Percentiles rank a stretch among this genome's conserved stretches.
phyloP scores from a whole-genome alignment of 2,113 vertebrate species.

The Archocentrus centrarchus region DNA sequence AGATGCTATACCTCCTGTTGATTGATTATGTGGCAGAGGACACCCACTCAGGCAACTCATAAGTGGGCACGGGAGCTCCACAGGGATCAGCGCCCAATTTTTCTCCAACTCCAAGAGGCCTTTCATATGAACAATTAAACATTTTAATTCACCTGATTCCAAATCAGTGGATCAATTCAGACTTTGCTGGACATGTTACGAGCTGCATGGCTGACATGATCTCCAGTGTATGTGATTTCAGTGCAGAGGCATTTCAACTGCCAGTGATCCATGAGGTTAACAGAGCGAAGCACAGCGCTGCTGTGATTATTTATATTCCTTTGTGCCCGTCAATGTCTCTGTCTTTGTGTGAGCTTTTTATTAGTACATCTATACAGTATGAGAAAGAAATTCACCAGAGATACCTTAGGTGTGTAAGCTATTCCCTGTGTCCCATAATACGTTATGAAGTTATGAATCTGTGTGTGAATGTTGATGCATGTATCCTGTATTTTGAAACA shows the following conservation, averaged over 20 bases:
- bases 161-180: slow-evolving; percentile 22
- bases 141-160: slow-evolving; percentile 42
- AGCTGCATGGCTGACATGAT: neutral
- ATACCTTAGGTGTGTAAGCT: slow-evolving; percentile 16
- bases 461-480: neutral
- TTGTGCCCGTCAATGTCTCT: neutral
- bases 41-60: slow-evolving; percentile 44
- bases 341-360: slow-evolving; percentile 3
- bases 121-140: slow-evolving; percentile 39
- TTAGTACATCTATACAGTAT: neutral
- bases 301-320: slow-evolving; percentile 24
- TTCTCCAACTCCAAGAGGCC: slow-evolving; percentile 30
- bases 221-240: slow-evolving; percentile 3
- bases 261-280: slow-evolving; percentile 27
- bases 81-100: slow-evolving; percentile 50
- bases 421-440: slow-evolving; percentile 1
- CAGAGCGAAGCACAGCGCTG: slow-evolving; percentile 3
- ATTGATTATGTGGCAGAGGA: slow-evolving; percentile 26
- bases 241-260: slow-evolving; percentile 15
- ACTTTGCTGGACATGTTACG: slow-evolving; percentile 2
- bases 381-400: slow-evolving; percentile 6
- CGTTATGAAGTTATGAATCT: slow-evolving; percentile 19
- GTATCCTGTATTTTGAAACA: slow-evolving; percentile 3
- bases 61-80: slow-evolving; percentile 33
- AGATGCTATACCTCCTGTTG: slow-evolving; percentile 24